phyloP scores from a whole-genome alignment of 2,113 vertebrate genomes.

The Gymnogyps californianus region DNA sequence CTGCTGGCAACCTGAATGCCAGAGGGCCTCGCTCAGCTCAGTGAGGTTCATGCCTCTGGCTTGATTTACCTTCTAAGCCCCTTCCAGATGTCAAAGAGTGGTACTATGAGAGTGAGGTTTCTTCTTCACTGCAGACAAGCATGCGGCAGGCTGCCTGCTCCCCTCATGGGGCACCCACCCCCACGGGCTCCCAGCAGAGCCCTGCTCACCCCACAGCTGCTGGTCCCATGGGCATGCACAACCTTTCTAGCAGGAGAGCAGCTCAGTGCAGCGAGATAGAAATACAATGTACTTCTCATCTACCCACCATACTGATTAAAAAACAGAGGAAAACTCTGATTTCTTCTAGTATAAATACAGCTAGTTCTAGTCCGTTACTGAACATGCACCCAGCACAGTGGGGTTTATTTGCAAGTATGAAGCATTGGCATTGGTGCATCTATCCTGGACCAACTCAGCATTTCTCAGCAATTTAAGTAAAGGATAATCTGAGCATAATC shows the following conservation, averaged over 20 bases:
- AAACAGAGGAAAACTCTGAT: background rate
- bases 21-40: background rate
- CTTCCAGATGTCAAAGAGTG: background rate
- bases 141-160: fast-evolving
- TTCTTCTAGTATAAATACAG: background rate
- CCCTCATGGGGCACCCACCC: background rate
- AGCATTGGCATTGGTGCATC: fast-evolving
- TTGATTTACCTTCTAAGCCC: background rate
- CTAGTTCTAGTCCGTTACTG: background rate
- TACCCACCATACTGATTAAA: background rate
- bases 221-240: fast-evolving
- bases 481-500: background rate
- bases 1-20: background rate
- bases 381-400: fast-evolving
- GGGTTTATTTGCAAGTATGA: background rate
- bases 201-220: background rate
- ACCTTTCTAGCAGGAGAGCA: background rate
- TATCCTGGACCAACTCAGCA: background rate
- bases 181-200: background rate
- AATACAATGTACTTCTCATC: fast-evolving
- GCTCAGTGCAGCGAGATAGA: background rate
- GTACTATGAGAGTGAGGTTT: background rate
- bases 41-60: background rate
- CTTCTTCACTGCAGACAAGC: background rate
- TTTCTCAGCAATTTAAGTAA: background rate